Evolutionary conservation across 2,888 invertebrate species (phyloP).

Genomic region (Phalera bucephala): DNA sequence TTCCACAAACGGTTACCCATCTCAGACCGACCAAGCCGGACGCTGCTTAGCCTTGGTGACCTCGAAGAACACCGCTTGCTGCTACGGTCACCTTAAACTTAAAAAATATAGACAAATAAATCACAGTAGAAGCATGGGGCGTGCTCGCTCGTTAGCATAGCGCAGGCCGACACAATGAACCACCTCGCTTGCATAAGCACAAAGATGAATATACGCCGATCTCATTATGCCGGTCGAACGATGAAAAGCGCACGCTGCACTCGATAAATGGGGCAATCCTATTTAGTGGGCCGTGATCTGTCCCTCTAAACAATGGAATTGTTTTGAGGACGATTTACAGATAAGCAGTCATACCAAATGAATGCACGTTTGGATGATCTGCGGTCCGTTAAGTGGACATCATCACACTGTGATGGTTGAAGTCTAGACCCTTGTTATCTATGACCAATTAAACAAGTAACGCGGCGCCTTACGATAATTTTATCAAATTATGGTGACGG

Average conservation of each 20-base stretch:
- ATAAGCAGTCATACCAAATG: slow-evolving; percentile 14
- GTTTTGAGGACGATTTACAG: slow-evolving; percentile 21
- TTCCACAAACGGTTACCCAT: too few relatives aligned
- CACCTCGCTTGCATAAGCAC: slow-evolving; percentile 39
- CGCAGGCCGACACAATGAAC: slow-evolving; percentile 28
- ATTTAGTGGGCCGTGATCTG: slow-evolving; percentile 35
- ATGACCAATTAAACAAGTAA: too few relatives aligned
- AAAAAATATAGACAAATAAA: neutral
- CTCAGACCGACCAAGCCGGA: too few relatives aligned
- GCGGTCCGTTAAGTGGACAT: neutral
- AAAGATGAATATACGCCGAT: slow-evolving; percentile 52
- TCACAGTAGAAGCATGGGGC: neutral
- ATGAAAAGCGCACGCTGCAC: slow-evolving; percentile 60
- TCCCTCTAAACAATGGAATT: too few relatives aligned
- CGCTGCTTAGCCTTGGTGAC: too few relatives aligned
- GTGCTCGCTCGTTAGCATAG: slow-evolving; percentile 42
- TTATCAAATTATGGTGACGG: too few relatives aligned
- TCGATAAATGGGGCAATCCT: slow-evolving; percentile 55
- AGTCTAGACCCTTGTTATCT: too few relatives aligned
- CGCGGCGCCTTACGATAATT: too few relatives aligned
- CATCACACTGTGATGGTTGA: neutral
- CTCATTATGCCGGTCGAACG: slow-evolving; percentile 56
- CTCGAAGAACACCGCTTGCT: too few relatives aligned
- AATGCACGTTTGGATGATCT: neutral
- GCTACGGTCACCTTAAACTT: too few relatives aligned